Evolutionary conservation across 2,888 invertebrate species (phyloP).

Genomic region (Caenorhabditis wallacei): DNA sequence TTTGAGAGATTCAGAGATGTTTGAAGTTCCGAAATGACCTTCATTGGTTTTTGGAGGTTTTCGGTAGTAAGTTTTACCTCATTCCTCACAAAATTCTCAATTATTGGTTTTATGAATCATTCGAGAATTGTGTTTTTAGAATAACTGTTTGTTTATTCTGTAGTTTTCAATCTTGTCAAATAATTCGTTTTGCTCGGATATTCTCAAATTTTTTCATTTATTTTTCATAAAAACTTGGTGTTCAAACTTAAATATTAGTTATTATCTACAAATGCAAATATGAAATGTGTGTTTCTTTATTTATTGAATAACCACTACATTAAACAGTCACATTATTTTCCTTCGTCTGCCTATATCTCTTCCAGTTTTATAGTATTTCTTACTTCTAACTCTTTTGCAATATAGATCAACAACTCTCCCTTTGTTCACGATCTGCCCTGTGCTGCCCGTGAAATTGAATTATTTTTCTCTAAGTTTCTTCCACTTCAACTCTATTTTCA

Average conservation of each 20-base stretch:
- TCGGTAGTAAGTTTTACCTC: constrained; percentile 15
- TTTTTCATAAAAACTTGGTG: too few species aligned
- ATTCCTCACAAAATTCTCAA: constrained; percentile 1
- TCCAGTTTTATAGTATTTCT: constrained; percentile 7
- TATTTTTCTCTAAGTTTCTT: constrained; percentile 23
- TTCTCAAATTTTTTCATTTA: too few species aligned
- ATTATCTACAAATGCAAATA: constrained; percentile 4
- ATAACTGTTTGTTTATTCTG: not conserved
- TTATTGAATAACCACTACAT: constrained; percentile 30
- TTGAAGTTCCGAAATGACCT: constrained; percentile 26
- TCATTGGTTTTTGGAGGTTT: constrained; percentile 34
- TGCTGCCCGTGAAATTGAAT: constrained; percentile 35
- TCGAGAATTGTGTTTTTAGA: not conserved
- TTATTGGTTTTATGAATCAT: constrained; percentile 21
- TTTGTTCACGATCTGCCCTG: constrained; percentile 38
- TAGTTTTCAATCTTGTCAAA: not conserved
- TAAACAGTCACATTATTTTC: constrained; percentile 2
- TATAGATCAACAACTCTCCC: constrained; percentile 28
- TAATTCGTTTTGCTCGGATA: too few species aligned
- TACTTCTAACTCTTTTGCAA: constrained; percentile 17
- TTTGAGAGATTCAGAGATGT: not conserved
- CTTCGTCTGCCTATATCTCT: constrained; percentile 22
- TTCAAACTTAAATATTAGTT: not conserved
- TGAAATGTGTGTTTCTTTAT: constrained; percentile 19
- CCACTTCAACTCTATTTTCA: constrained; percentile 5